Percentiles rank a stretch among this genome's conserved stretches.
Evolutionary conservation across 1,140 invertebrate genomes (phyloP).

Genomic region (Caenorhabditis brenneri): DNA sequence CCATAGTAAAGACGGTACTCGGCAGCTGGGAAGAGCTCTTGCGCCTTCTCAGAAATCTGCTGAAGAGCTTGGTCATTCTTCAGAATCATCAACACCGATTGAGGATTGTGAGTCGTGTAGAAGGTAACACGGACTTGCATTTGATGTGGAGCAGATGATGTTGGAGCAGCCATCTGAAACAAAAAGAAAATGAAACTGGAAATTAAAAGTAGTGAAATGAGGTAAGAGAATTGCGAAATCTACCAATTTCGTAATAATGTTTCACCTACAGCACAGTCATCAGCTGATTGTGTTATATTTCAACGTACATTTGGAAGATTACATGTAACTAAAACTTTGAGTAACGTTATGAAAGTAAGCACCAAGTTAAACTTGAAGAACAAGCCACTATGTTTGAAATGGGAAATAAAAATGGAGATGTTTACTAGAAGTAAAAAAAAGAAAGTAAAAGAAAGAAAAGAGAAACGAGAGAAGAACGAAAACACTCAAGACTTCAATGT

Average conservation of each 20-base stretch:
- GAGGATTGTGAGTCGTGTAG: constrained; percentile 21
- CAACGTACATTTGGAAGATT: background rate
- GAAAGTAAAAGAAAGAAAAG: background rate
- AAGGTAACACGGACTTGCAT: constrained; percentile 29
- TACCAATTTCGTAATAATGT: background rate
- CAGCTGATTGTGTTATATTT: background rate
- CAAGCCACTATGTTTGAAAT: no score
- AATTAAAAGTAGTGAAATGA: background rate
- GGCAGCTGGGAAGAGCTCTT: constrained; percentile 15
- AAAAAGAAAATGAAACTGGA: background rate
- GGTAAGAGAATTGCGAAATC: background rate
- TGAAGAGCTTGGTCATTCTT: background rate
- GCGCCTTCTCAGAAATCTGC: constrained; percentile 2
- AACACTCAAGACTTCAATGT: constrained; percentile 12
- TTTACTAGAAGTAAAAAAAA: background rate
- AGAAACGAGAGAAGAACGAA: background rate
- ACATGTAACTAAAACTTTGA: background rate
- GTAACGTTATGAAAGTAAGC: background rate
- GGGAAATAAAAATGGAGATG: background rate
- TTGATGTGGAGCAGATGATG: constrained; percentile 25
- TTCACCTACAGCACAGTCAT: background rate
- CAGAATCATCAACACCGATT: constrained; percentile 23
- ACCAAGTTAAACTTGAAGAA: no score
- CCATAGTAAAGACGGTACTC: constrained; percentile 24
- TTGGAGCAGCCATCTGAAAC: constrained; percentile 10